These are phyloP conservation scores for Enteromius fasciolatus DNA, from an alignment of 2,797 vertebrate genomes.

Conservation along the genomic window DNA sequence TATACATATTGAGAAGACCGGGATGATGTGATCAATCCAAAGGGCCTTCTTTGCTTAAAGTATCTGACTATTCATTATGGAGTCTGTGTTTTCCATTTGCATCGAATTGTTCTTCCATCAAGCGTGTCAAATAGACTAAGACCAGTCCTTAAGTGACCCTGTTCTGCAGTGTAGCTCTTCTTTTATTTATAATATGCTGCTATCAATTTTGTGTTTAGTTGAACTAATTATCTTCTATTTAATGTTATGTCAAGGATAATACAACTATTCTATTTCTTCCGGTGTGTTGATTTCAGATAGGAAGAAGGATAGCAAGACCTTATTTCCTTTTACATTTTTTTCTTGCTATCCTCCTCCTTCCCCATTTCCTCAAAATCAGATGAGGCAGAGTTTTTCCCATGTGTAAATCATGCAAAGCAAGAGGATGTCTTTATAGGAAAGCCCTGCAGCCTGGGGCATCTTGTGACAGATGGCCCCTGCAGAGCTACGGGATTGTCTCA, in stretches of 20 bases:
- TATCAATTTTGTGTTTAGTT: not conserved
- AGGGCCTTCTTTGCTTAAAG: not conserved
- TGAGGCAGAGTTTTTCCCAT: constrained; percentile 36
- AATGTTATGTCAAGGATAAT: not conserved
- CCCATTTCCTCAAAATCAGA: constrained; percentile 44
- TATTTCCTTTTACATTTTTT: constrained; percentile 10
- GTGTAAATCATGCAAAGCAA: constrained; percentile 45
- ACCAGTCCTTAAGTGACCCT: not conserved
- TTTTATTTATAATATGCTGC: constrained; percentile 2
- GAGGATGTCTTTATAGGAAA: constrained; percentile 53
- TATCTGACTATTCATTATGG: not conserved
- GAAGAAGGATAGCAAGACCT: not conserved
- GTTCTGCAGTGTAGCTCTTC: not conserved
- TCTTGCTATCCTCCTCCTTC: constrained; percentile 22
- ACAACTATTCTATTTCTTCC: not conserved
- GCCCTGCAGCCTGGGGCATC: constrained; percentile 52
- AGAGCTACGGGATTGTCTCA: constrained; percentile 57
- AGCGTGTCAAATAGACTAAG: not conserved
- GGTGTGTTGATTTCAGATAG: constrained; percentile 5
- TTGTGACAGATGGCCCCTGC: constrained; percentile 61
- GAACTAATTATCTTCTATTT: not conserved
- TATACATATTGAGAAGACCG: not conserved
- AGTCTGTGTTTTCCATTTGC: not conserved
- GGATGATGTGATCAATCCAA: not conserved
- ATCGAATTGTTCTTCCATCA: not conserved